Percentiles rank a stretch among this genome's conserved stretches.
Conservation (phyloP, 2,113 vertebrate species). For the Corythoichthys intestinalis region DNA sequence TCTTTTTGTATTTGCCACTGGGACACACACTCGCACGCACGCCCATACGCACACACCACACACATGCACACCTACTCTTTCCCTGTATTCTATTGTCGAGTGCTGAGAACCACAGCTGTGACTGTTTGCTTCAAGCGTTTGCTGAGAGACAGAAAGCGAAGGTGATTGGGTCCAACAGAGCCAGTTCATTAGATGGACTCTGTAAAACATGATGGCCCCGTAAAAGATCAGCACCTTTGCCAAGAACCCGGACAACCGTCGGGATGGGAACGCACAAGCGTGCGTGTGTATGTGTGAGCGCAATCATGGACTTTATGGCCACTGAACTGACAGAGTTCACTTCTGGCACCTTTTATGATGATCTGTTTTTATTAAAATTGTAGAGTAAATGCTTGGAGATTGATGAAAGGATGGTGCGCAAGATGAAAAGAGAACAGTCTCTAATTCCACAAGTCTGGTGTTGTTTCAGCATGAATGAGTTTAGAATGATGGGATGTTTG, state of each 20-base stretch:
- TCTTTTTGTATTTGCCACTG: conserved; percentile 12
- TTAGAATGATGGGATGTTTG: conserved; percentile 15
- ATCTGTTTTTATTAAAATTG: conserved; percentile 1
- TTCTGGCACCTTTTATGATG: background rate
- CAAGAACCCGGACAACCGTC: conserved; percentile 48
- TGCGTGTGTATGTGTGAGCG: background rate
- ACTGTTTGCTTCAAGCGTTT: conserved; percentile 75
- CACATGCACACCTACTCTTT: conserved; percentile 12
- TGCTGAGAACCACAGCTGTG: conserved; percentile 53
- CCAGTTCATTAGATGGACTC: conserved; percentile 84
- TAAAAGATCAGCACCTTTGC: conserved; percentile 78
- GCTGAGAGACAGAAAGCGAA: conserved; percentile 50
- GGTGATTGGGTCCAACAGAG: conserved; percentile 80
- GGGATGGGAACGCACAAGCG: background rate
- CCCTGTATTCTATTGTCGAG: conserved; percentile 22
- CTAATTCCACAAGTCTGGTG: conserved; percentile 24
- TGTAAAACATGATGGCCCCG: conserved; percentile 80
- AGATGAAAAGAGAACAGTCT: conserved; percentile 46
- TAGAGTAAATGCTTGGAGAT: background rate
- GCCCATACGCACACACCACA: background rate
- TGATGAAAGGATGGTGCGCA: conserved; percentile 45
- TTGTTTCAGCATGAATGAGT: conserved; percentile 13
- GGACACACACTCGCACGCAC: conserved; percentile 9
- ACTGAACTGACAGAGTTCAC: background rate
- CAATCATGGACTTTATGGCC: conserved; percentile 1